Evolutionary conservation across 2,113 vertebrate genomes (phyloP).

Genomic region (Cyprinodon tularosa): DNA sequence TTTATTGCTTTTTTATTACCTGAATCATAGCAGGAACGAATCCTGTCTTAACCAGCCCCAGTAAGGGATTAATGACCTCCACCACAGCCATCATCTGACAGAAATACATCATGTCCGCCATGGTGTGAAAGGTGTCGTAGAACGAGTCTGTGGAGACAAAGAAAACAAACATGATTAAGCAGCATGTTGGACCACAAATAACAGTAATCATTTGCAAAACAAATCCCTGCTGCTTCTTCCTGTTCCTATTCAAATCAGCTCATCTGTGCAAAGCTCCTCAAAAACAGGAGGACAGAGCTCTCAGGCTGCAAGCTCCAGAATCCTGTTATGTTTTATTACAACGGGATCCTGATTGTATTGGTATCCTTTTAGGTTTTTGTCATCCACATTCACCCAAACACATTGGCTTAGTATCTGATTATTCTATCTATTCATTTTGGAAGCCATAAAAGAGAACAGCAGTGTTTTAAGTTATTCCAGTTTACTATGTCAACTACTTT

Average conservation of each 20-base stretch:
- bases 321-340: background rate
- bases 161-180: slow-evolving; percentile 28
- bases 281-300: slow-evolving; percentile 18
- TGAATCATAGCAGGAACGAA: slow-evolving; percentile 86
- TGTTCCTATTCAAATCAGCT: slow-evolving; percentile 56
- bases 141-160: slow-evolving; percentile 84
- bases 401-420: background rate
- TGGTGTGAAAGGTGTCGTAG: slow-evolving; percentile 90
- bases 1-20: slow-evolving; percentile 69
- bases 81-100: slow-evolving; percentile 90
- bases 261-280: slow-evolving; percentile 38
- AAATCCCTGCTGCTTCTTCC: slow-evolving; percentile 44
- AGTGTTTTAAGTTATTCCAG: background rate
- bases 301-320: slow-evolving; percentile 7
- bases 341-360: background rate
- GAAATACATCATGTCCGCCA: slow-evolving; percentile 93
- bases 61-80: slow-evolving; percentile 87
- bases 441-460: background rate
- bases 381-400: slow-evolving; percentile 2
- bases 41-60: slow-evolving; percentile 86
- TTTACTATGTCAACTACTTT: background rate
- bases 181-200: slow-evolving; percentile 11
- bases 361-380: background rate
- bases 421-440: slow-evolving; percentile 5
- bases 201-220: slow-evolving; percentile 62